These are phyloP conservation scores for Barbus barbus DNA, from an alignment of 2,113 vertebrate species.

Conservation along the genomic window DNA sequence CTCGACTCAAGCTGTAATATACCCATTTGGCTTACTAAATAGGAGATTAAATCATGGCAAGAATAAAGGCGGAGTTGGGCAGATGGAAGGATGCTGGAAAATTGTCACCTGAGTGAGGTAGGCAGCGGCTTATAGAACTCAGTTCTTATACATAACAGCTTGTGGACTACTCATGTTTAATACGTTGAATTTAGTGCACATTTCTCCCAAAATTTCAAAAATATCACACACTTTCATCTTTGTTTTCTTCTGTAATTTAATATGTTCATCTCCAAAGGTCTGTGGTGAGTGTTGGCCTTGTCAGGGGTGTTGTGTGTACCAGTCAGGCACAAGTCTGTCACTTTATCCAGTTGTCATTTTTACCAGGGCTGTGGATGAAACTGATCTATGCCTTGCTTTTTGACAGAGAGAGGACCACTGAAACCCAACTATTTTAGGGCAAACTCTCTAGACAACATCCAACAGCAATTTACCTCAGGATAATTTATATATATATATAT, in stretches of 20 bases:
- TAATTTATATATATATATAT: no score
- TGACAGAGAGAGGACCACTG: not conserved
- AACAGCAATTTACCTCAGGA: not conserved
- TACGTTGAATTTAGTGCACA: not conserved
- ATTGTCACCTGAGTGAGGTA: not conserved
- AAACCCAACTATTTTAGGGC: not conserved
- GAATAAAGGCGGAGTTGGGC: not conserved
- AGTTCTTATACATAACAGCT: not conserved
- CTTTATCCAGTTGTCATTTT: constrained; percentile 20
- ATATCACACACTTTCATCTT: not conserved
- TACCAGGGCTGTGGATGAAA: constrained; percentile 6
- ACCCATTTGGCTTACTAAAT: not conserved
- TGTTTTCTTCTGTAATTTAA: not conserved
- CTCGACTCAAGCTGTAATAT: not conserved
- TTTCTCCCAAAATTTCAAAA: not conserved
- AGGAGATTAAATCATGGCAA: not conserved
- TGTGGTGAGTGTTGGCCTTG: constrained; percentile 5
- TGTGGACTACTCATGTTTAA: not conserved
- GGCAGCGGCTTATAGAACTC: not conserved
- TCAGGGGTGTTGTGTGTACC: constrained; percentile 9
- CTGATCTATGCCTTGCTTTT: not conserved
- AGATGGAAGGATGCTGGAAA: not conserved
- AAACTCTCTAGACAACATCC: not conserved
- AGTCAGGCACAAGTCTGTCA: constrained; percentile 9
- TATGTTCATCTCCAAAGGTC: not conserved